Conservation (phyloP, 2,888 invertebrate species). For the Agrochola macilenta region DNA sequence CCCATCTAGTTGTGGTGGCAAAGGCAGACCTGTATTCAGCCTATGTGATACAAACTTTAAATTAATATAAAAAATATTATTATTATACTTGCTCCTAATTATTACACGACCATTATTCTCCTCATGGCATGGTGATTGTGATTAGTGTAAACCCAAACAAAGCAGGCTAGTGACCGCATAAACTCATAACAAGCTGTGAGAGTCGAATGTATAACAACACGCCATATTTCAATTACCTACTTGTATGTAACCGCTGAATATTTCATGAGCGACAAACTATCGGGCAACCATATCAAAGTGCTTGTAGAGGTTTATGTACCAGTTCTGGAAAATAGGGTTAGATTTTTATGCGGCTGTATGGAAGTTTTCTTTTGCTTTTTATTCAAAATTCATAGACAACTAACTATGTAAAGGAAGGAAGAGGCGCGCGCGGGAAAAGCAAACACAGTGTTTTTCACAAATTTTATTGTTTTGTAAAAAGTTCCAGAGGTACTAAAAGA, state of each 20-base stretch:
- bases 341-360: background rate
- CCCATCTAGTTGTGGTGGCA: background rate
- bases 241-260: constrained; percentile 47
- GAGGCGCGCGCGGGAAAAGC: constrained; percentile 40
- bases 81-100: constrained; percentile 7
- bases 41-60: too few relatives aligned
- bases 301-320: background rate
- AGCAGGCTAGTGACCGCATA: constrained; percentile 54
- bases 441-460: background rate
- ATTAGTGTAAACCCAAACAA: constrained; percentile 50
- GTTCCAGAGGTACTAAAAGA: background rate
- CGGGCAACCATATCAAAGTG: constrained; percentile 10
- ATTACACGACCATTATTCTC: constrained; percentile 21
- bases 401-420: too few relatives aligned
- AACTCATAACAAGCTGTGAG: constrained; percentile 44
- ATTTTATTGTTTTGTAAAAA: background rate
- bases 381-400: background rate
- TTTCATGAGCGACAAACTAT: constrained; percentile 47
- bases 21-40: background rate
- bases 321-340: background rate
- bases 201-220: constrained; percentile 53
- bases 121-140: constrained; percentile 16
- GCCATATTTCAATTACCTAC: constrained; percentile 60
- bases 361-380: constrained; percentile 1
- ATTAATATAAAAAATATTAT: too few relatives aligned